Percentiles rank a stretch among this genome's conserved stretches.
Evolutionary conservation across 2,113 vertebrate species (phyloP).

Genomic region (Geococcyx californianus): DNA sequence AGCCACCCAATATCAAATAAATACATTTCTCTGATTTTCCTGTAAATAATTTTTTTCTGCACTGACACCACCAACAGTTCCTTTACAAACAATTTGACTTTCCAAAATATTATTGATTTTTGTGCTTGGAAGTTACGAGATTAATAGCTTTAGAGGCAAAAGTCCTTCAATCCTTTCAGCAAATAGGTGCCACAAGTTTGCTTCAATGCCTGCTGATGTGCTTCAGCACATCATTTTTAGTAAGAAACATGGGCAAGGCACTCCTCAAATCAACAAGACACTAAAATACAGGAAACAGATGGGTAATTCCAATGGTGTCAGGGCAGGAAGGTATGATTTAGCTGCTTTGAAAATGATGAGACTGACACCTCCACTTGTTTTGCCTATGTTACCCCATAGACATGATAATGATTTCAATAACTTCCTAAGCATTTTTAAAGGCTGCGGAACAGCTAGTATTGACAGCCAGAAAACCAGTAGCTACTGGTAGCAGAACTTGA

Average conservation of each 20-base stretch:
- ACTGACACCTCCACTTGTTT: not conserved
- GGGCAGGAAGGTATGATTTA: slow-evolving; percentile 37
- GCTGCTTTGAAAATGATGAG: not conserved
- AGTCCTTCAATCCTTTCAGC: slow-evolving; percentile 23
- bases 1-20: not conserved
- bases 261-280: slow-evolving; percentile 40
- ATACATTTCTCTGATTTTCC: not conserved
- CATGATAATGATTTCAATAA: not conserved
- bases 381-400: not conserved
- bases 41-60: not conserved
- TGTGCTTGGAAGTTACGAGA: slow-evolving; percentile 9
- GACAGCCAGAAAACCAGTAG: not conserved
- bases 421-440: not conserved
- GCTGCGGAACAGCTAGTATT: not conserved
- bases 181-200: not conserved
- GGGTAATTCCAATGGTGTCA: slow-evolving; percentile 12
- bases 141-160: slow-evolving; percentile 22
- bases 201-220: slow-evolving; percentile 1
- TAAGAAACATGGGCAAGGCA: not conserved
- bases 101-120: slow-evolving; percentile 37
- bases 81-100: slow-evolving; percentile 41
- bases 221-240: not conserved
- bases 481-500: not conserved
- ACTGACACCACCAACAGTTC: not conserved
- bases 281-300: slow-evolving; percentile 54